Base-by-base conservation (phyloP, 2,113 vertebrate genomes). In the Brienomyrus longianalis region DNA sequence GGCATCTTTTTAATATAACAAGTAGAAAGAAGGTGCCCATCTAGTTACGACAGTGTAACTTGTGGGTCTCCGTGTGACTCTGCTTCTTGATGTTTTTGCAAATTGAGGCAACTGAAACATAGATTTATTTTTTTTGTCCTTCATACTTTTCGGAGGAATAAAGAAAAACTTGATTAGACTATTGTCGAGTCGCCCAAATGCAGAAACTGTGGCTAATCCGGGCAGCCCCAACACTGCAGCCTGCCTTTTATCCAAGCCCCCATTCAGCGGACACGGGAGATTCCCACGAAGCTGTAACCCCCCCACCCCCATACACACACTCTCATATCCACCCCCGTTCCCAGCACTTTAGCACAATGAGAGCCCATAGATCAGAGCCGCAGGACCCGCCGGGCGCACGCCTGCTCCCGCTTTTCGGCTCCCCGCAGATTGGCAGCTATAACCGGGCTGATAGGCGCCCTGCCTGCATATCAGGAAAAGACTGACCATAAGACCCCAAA, bases 321-420 rank as follows among this genome's bases (percentile, higher is more conserved):
- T 7, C 56, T n/a, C 59, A 66, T 3, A 66, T 27, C 87, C n/a
- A 87, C 85, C 54, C 80, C 85, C 87, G 77, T 90, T 89, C 91
- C 89, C 51, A 59, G 87, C 83, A 50, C 59, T 74, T 88, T 51
- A 80, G 50, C 88, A 66, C 86, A 48, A 88, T 35, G 87, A 90
- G 45, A 88, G 85, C 31, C 35, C 74, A 39, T 39, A 80, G 74
- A 80, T 80, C 74, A 43, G 74, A 80, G 35, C 74, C 35, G 74
- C 74, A 80, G 74, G 74, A 80, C 31, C 35, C 17, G 74, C 17
- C 74, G 31, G 35, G 13, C 35, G 13, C 74, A 35, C 74, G 15
- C 31, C 74, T 39, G 74, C 74, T 43, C 74, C 74, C 15, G 62
- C 62, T 66, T 77, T 23, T 23, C 13, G 31, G 35, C 11, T 77